Conservation (phyloP, 2,797 vertebrate species). For the Gymnothorax reevesii region DNA sequence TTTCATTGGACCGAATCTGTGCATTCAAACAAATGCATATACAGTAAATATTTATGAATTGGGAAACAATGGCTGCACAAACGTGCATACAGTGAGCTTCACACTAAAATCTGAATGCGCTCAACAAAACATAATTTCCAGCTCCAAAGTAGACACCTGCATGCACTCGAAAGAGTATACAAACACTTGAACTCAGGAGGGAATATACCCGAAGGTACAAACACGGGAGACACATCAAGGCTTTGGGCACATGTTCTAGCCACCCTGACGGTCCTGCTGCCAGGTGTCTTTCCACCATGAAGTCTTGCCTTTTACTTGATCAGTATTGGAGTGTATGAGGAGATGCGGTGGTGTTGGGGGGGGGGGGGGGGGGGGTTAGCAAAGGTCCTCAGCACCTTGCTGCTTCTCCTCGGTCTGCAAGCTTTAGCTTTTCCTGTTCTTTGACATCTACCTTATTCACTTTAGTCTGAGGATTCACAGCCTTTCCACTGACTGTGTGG, state of each 20-base stretch:
- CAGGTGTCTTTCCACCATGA: slow-evolving; percentile 1
- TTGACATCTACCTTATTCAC: slow-evolving; percentile 67
- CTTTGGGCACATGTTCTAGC: background rate
- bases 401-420: no score
- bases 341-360: background rate
- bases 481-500: background rate
- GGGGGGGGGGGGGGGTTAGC: background rate
- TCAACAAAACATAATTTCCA: background rate
- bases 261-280: background rate
- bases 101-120: background rate
- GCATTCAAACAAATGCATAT: background rate
- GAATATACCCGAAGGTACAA: background rate
- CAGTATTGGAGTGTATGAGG: background rate
- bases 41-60: background rate
- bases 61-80: background rate
- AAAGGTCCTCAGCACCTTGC: background rate
- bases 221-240: slow-evolving; percentile 22
- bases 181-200: background rate
- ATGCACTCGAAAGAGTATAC: background rate
- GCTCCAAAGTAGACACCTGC: background rate
- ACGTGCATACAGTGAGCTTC: background rate
- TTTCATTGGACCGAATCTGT: background rate
- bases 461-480: slow-evolving; percentile 26
- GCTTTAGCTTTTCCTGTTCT: slow-evolving; percentile 46
- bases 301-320: background rate